These are phyloP conservation scores for Platyscapa corneri DNA, from an alignment of 1,140 invertebrate species.

Conservation along the genomic window DNA sequence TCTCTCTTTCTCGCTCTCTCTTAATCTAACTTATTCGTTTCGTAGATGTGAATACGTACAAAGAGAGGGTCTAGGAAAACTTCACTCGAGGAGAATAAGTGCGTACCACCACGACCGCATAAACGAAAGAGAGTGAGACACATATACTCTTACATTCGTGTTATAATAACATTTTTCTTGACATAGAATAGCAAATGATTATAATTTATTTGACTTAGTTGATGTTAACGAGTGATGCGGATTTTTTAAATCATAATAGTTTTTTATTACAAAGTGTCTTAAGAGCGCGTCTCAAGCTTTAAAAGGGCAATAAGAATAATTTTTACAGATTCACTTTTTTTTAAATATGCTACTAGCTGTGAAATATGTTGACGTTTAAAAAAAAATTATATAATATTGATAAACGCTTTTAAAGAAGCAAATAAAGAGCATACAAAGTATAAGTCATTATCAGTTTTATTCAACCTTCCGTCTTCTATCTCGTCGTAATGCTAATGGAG, in stretches of 20 bases:
- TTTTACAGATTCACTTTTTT: background rate
- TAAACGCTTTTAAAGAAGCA: background rate
- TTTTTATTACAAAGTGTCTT: too few species aligned
- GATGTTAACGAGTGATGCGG: too few species aligned
- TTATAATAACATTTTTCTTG: background rate
- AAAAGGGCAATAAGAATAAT: too few species aligned
- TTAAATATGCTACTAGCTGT: background rate
- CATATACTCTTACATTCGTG: conserved; percentile 51
- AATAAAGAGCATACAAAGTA: background rate
- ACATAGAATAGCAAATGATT: too few species aligned
- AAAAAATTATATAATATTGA: background rate
- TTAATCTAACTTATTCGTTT: background rate
- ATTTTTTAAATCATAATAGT: too few species aligned
- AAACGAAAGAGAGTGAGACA: too few species aligned
- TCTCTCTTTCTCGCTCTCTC: too few species aligned
- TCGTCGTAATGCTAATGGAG: background rate
- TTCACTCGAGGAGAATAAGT: too few species aligned
- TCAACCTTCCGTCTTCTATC: background rate
- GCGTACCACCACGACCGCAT: too few species aligned
- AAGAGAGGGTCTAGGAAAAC: background rate
- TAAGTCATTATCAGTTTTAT: background rate
- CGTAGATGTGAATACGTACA: too few species aligned
- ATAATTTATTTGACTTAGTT: too few species aligned
- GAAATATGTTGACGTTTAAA: background rate
- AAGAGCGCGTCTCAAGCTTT: too few species aligned